A percentile compares a stretch with the other conserved stretches of the same genome.
These are phyloP conservation scores for Poecile atricapillus DNA, from an alignment of 2,113 vertebrate genomes.

Conservation along the genomic window DNA sequence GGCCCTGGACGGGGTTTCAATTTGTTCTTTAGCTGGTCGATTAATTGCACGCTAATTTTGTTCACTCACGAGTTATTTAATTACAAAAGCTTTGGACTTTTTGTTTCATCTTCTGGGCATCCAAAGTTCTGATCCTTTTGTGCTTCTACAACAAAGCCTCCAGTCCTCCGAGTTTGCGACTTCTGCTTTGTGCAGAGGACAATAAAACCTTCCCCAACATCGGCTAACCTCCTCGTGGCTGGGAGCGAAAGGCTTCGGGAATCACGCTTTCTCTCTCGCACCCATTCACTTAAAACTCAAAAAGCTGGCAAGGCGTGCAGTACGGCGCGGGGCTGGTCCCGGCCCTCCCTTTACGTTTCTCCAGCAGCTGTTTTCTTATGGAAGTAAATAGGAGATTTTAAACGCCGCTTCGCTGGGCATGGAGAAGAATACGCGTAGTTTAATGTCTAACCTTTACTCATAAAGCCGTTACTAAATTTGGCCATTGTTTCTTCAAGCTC, in stretches of 20 bases:
- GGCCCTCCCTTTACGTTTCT: background rate
- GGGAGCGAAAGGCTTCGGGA: background rate
- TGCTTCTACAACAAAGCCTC: constrained; percentile 39
- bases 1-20: background rate
- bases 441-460: background rate
- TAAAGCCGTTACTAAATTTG: background rate
- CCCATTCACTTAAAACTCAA: background rate
- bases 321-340: background rate
- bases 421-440: background rate
- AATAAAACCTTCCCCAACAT: background rate
- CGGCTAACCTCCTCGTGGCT: constrained; percentile 33
- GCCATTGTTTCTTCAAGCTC: background rate
- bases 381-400: background rate
- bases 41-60: background rate
- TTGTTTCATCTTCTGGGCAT: background rate
- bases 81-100: background rate
- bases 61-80: background rate
- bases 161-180: background rate
- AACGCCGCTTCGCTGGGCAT: background rate
- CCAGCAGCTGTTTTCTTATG: background rate
- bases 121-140: constrained; percentile 16
- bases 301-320: background rate
- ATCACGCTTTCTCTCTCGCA: background rate
- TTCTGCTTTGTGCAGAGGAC: constrained; percentile 41
- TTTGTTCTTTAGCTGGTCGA: background rate